These are phyloP conservation scores for Agonopterix arenella DNA, from an alignment of 2,888 invertebrate genomes.

Conservation along the genomic window DNA sequence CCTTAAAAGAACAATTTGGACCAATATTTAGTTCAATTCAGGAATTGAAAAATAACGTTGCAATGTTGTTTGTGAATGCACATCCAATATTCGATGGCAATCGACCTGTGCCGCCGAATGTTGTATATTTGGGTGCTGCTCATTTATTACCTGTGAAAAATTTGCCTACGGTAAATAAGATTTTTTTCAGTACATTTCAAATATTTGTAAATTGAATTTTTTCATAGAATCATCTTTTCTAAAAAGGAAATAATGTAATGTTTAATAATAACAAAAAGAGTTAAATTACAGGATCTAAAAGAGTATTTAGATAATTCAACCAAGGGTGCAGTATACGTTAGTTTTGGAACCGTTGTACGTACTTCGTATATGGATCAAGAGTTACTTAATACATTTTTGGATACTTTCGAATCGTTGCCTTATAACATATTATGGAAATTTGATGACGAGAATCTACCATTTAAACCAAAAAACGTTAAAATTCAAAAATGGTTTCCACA, in stretches of 20 bases:
- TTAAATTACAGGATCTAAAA: slow-evolving; percentile 28
- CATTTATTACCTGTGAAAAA: slow-evolving; percentile 42
- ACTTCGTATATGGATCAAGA: slow-evolving; percentile 37
- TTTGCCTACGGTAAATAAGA: slow-evolving; percentile 41
- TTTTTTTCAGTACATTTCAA: too few relatives aligned
- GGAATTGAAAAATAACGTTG: slow-evolving; percentile 29
- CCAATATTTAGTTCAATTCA: slow-evolving; percentile 17
- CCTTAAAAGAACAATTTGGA: slow-evolving; percentile 24
- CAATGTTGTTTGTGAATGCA: slow-evolving; percentile 52
- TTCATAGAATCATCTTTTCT: too few relatives aligned
- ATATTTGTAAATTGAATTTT: too few relatives aligned
- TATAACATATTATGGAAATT: slow-evolving; percentile 27
- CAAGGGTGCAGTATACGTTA: slow-evolving; percentile 60
- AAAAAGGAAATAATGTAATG: too few relatives aligned
- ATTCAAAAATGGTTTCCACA: slow-evolving; percentile 39
- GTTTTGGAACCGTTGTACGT: slow-evolving; percentile 55
- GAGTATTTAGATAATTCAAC: slow-evolving; percentile 44
- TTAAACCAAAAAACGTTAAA: slow-evolving; percentile 41
- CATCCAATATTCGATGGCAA: slow-evolving; percentile 43
- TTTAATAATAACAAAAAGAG: too few relatives aligned
- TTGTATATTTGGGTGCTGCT: slow-evolving; percentile 52
- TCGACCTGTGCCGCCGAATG: slow-evolving; percentile 50
- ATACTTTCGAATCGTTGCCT: slow-evolving; percentile 45
- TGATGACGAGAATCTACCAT: slow-evolving; percentile 21
- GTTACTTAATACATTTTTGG: slow-evolving; percentile 31